Conservation (phyloP, 2,797 vertebrate species). For the Halcyon chelicuti region DNA sequence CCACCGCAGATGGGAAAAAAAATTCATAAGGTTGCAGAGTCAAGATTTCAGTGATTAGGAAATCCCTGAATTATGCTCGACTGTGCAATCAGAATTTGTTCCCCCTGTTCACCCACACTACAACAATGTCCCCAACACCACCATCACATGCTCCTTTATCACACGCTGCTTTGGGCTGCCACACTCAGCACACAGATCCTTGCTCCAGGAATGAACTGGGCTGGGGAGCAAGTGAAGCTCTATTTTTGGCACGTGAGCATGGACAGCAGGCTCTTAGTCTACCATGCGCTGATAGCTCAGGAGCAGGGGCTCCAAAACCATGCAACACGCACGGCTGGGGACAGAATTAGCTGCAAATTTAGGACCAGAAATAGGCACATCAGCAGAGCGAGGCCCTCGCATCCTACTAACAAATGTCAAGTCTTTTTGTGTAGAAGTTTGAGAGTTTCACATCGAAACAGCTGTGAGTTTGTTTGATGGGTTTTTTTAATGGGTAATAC, state of each 20-base stretch:
- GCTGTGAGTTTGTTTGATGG: conserved; percentile 30
- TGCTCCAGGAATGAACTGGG: background rate
- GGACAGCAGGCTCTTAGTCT: background rate
- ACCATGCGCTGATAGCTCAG: background rate
- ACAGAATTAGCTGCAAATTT: background rate
- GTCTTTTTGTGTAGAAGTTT: background rate
- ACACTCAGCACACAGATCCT: background rate
- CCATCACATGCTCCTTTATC: background rate
- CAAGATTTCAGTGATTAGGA: conserved; percentile 47
- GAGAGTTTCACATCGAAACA: conserved; percentile 28
- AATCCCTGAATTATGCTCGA: conserved; percentile 9
- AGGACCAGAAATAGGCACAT: background rate
- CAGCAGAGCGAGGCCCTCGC: background rate
- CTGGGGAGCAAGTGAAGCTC: background rate
- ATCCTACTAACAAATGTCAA: background rate
- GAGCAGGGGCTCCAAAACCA: background rate
- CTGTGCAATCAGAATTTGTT: background rate
- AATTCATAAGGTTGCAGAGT: conserved; percentile 35
- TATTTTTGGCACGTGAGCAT: background rate
- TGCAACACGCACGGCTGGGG: background rate
- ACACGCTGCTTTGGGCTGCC: background rate
- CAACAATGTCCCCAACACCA: background rate
- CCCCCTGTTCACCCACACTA: background rate
- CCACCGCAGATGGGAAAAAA: conserved; percentile 49
- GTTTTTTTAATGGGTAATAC: conserved; percentile 21